These are phyloP conservation scores for Platysternon megacephalum DNA, from an alignment of 2,113 vertebrate genomes.

Conservation along the genomic window DNA sequence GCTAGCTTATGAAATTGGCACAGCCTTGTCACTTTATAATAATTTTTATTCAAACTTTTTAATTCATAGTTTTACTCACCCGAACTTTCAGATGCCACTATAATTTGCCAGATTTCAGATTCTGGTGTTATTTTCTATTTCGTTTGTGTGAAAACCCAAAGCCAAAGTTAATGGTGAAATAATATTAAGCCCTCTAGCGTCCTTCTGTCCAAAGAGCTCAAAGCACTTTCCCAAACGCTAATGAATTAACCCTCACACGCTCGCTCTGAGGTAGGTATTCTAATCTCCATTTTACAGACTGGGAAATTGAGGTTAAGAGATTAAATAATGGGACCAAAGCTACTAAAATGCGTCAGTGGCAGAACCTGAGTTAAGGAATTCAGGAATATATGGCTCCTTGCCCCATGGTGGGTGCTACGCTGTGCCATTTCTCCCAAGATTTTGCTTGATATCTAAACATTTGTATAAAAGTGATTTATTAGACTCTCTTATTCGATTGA, in stretches of 20 bases:
- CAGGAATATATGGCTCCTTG: background rate
- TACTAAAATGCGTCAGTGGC: rapidly evolving
- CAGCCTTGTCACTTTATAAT: background rate
- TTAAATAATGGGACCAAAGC: background rate
- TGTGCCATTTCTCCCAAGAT: rapidly evolving
- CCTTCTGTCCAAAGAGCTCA: background rate
- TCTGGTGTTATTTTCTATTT: background rate
- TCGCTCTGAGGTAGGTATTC: background rate
- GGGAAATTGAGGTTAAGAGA: background rate
- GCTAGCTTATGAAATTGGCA: background rate
- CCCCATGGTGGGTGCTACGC: background rate
- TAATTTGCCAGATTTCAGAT: background rate
- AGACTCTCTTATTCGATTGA: no score
- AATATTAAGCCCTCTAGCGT: background rate
- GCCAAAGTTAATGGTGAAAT: rapidly evolving
- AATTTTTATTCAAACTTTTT: background rate
- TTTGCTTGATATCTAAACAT: background rate
- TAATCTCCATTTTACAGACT: background rate
- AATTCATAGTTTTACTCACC: background rate
- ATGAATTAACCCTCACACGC: background rate
- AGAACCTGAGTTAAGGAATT: background rate
- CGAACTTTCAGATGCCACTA: rapidly evolving
- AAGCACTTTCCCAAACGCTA: rapidly evolving
- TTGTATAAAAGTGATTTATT: background rate
- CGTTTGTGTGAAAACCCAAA: rapidly evolving